These are phyloP conservation scores for Sapayoa aenigma DNA, from an alignment of 2,113 vertebrate genomes.

Conservation along the genomic window DNA sequence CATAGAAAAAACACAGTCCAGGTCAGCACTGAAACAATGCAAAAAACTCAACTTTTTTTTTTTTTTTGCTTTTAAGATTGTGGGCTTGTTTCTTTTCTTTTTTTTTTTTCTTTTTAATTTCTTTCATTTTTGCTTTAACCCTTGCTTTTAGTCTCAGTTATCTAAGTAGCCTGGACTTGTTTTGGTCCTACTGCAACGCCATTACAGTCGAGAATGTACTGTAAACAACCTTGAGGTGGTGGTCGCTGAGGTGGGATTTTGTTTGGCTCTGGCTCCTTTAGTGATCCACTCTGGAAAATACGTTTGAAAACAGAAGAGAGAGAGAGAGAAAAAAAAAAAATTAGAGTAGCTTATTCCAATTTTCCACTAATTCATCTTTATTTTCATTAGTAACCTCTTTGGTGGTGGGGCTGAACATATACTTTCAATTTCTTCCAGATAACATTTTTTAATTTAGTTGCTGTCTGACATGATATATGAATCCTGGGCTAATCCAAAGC, in stretches of 20 bases:
- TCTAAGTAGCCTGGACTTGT: conserved; percentile 90
- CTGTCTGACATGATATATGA: conserved; percentile 6
- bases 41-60: conserved; percentile 66
- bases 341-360: conserved; percentile 21
- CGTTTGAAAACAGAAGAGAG: conserved; percentile 67
- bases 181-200: conserved; percentile 86
- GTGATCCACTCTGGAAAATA: conserved; percentile 85
- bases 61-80: conserved; percentile 31
- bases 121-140: conserved; percentile 75
- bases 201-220: conserved; percentile 93
- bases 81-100: conserved; percentile 67
- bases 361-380: conserved; percentile 7
- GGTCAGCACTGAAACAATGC: conserved; percentile 78
- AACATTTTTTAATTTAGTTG: background rate
- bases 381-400: conserved; percentile 8
- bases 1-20: conserved; percentile 91
- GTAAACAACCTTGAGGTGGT: conserved; percentile 96
- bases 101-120: conserved; percentile 5
- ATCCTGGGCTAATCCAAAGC: background rate
- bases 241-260: conserved; percentile 89
- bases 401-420: background rate
- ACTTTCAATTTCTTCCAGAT: conserved; percentile 30
- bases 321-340: conserved; percentile 22
- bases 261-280: conserved; percentile 88
- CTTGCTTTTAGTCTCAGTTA: conserved; percentile 65